phyloP scores from a whole-genome alignment of 2,888 invertebrate genomes.

The Xanthostigma xanthostigma region DNA sequence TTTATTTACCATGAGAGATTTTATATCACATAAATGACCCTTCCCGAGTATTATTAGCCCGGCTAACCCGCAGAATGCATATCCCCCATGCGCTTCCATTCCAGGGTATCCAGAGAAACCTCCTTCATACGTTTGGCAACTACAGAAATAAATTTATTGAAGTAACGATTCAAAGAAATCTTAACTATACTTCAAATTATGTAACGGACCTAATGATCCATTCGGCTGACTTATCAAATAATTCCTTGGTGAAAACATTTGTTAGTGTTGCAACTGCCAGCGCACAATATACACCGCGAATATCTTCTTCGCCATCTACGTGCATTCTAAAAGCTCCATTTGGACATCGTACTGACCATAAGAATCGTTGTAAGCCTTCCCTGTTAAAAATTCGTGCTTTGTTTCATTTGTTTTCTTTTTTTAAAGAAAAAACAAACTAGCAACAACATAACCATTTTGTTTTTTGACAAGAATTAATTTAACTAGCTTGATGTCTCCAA shows the following conservation, averaged over 20 bases:
- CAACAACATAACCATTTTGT: not conserved
- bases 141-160: constrained; percentile 19
- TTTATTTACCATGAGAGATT: constrained; percentile 46
- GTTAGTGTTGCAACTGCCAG: constrained; percentile 77
- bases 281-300: constrained; percentile 95
- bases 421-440: not conserved
- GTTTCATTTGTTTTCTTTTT: not conserved
- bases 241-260: constrained; percentile 54
- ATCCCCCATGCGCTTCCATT: constrained; percentile 99
- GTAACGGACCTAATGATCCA: constrained; percentile 61
- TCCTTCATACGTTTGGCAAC: constrained; percentile 97
- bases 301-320: constrained; percentile 82
- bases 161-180: not conserved
- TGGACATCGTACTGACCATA: constrained; percentile 58
- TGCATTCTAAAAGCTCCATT: constrained; percentile 92
- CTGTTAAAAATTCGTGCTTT: constrained; percentile 25
- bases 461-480: constrained; percentile 10
- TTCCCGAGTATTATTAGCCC: constrained; percentile 69
- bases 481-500: not conserved
- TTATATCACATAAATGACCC: constrained; percentile 57
- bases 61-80: constrained; percentile 93
- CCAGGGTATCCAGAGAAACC: constrained; percentile 91
- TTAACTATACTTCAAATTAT: not conserved
- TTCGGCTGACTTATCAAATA: constrained; percentile 76
- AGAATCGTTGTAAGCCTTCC: constrained; percentile 54